Base-by-base conservation (phyloP, 2,113 vertebrate genomes). In the Empidonax traillii region DNA sequence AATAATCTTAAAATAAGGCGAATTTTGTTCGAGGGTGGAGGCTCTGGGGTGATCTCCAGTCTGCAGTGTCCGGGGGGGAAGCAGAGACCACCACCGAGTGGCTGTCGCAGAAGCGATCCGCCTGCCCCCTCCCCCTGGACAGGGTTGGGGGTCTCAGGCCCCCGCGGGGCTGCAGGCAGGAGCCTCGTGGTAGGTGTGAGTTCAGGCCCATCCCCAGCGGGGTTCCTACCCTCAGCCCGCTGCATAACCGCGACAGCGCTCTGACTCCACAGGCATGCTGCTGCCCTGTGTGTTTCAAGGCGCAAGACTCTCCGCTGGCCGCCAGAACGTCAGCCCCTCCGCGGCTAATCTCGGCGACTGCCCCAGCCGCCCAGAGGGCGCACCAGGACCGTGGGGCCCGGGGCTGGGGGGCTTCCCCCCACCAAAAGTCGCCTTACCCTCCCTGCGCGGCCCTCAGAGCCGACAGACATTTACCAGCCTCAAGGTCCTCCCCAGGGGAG, bases 101-200 rank as follows among this genome's bases (percentile, higher is more conserved):
- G 10, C 13, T 1, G 4, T 39, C 2, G 3, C 56, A 53, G n/a
- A 43, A 39, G 35, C 0, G 1, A 46, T 24, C 8, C 2, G 4
- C 5, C 21, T 31, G 17, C 24, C 35, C 5, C 28, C 7, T 4
- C 3, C 2, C 23, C 5, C 0, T 3, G 4, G 18, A 4, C n/a
- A 12, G 28, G 22, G 9, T 1, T 8, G 9, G 6, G 15, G 35
- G 6, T 4, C 16, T 37, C 37, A 5, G 53, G 13, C 3, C 12
- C 15, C 15, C 6, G 5, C 2, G 9, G 22, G 16, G 25, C 3
- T 14, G 35, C 25, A 15, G 46, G 17, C 14, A 55, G 58, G 43
- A 58, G 18, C n/a, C 49, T 12, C 19, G 53, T 4, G 0, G 7
- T 21, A 2, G 18, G 10, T 19, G 71, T n/a, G 58, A 58, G 39